phyloP scores from a whole-genome alignment of 1,140 invertebrate species.

The Capitella teleta region DNA sequence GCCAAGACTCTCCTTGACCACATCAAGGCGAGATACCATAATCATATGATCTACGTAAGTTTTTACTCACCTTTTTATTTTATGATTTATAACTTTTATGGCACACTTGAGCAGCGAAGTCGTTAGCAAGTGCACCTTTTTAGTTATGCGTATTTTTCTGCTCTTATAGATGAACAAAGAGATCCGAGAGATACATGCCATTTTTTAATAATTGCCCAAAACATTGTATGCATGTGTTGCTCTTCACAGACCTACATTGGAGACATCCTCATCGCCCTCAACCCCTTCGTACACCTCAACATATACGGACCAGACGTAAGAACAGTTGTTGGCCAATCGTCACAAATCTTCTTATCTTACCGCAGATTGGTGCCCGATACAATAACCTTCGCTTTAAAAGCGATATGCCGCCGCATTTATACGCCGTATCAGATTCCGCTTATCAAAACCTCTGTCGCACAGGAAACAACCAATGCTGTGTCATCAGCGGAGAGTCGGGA shows the following conservation, averaged over 20 bases:
- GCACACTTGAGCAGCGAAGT: too few relatives aligned
- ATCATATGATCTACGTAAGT: too few relatives aligned
- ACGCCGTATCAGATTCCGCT: slow-evolving; percentile 92
- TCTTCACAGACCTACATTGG: slow-evolving; percentile 63
- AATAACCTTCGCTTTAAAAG: not conserved
- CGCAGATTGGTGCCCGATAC: not conserved
- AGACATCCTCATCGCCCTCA: slow-evolving; percentile 65
- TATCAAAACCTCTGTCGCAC: slow-evolving; percentile 68
- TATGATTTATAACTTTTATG: too few relatives aligned
- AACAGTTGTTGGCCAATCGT: slow-evolving; percentile 43
- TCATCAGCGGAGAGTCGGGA: slow-evolving; percentile 88
- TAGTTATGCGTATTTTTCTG: too few relatives aligned
- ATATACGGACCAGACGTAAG: slow-evolving; percentile 63
- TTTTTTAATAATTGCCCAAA: too few relatives aligned
- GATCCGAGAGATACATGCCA: too few relatives aligned
- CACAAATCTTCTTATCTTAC: not conserved
- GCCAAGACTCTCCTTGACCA: too few relatives aligned
- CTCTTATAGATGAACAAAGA: too few relatives aligned
- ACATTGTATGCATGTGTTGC: too few relatives aligned
- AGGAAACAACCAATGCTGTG: slow-evolving; percentile 19
- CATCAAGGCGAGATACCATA: too few relatives aligned
- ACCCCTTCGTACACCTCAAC: slow-evolving; percentile 65
- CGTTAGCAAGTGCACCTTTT: too few relatives aligned
- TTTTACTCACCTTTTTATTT: too few relatives aligned
- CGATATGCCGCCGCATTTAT: slow-evolving; percentile 84